Base-by-base conservation (phyloP, 2,797 vertebrate genomes). In the Arrhamphus sclerolepis region DNA sequence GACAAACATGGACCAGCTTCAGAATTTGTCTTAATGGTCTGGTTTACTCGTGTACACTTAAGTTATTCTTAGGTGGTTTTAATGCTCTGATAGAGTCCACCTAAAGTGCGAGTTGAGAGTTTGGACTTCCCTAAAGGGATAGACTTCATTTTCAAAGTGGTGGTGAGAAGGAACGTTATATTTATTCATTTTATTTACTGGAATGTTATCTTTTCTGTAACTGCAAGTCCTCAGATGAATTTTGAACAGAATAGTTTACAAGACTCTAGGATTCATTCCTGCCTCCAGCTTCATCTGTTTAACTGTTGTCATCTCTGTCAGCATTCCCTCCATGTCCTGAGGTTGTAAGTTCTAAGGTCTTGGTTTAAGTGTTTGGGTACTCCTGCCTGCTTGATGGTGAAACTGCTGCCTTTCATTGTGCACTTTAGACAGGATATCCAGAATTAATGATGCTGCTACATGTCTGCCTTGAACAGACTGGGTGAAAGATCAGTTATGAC, bases 311-410 rank as follows among this genome's bases (percentile, higher is more conserved):
- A 62, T 73, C 50, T 44, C 47, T 9, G 2, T 51, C 10, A 19
- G 14, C 17, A 46, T 51, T 51, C 50, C 19, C 24, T 26, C 20
- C 31, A 6, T 34, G 19, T 62, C 73, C 47, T 54, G 0, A 14
- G 44, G 66, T 34, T 64, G 10, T n/a, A 48, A 46, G 54, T 34
- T 53, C 10, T 28, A 41, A 49, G 62, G 40, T 34, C 38, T 38
- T 7, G 14, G n/a, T 44, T 39, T n/a, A 46, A 24, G 31, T 50
- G 7, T 56, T 42, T 2, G 3, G 34, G 56, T 43, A 51, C 22
- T 61, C 26, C 40, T 44, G 5, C 1, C 8, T 7, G 6, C 29
- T 9, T 29, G 6, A 29, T 7, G 6, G 6, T 1, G 6, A 29
- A 3, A 29, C 29, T 29, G 29, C 8, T 2, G 1, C 29, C 29